phyloP scores from a whole-genome alignment of 35 echinoderm and acorn worm species.

The Eucidaris tribuloides region DNA sequence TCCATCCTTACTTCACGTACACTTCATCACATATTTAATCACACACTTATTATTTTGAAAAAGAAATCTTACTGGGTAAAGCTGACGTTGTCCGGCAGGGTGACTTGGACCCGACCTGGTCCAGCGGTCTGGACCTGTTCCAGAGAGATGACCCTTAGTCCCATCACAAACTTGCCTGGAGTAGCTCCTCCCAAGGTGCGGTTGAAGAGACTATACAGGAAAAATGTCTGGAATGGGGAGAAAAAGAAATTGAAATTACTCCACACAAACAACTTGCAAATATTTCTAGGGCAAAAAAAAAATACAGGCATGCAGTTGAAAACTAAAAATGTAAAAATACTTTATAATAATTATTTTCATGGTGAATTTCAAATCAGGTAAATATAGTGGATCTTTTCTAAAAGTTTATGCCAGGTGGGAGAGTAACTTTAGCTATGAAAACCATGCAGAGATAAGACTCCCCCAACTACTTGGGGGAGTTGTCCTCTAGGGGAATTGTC shows the following conservation, averaged over 20 bases:
- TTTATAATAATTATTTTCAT: neutral
- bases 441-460: too few species aligned
- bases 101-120: conserved; percentile 59
- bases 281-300: too few species aligned
- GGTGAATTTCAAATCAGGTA: too few species aligned
- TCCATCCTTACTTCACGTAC: too few species aligned
- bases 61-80: conserved; percentile 70
- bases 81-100: conserved; percentile 60
- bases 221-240: conserved; percentile 64
- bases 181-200: conserved; percentile 77
- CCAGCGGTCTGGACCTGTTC: conserved; percentile 79
- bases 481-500: too few species aligned
- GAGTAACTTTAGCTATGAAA: too few species aligned
- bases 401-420: too few species aligned
- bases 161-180: conserved; percentile 84
- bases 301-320: neutral
- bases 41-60: too few species aligned
- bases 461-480: too few species aligned
- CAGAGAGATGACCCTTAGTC: conserved; percentile 76
- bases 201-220: conserved; percentile 59
- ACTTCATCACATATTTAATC: too few species aligned
- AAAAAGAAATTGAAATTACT: neutral
- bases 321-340: neutral
- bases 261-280: too few species aligned
- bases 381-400: too few species aligned